Percentiles rank a stretch among this genome's conserved stretches.
Conservation (phyloP, 2,888 invertebrate species). For the Diarsia mendica region DNA sequence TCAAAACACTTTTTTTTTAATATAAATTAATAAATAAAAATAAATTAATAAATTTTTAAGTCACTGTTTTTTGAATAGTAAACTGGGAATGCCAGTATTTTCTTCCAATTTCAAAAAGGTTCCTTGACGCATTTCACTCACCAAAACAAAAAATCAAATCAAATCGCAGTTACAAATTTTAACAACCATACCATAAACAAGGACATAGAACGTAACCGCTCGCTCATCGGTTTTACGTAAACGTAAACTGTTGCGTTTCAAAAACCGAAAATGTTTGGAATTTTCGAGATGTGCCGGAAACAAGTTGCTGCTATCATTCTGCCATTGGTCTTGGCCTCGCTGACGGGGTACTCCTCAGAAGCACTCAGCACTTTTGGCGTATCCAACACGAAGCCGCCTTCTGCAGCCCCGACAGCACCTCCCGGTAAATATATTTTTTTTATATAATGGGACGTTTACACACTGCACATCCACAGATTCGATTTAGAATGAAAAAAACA, state of each 20-base stretch:
- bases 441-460: slow-evolving; percentile 82
- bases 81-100: neutral
- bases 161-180: slow-evolving; percentile 65
- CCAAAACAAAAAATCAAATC: slow-evolving; percentile 28
- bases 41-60: too few relatives aligned
- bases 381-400: slow-evolving; percentile 90
- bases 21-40: too few relatives aligned
- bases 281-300: slow-evolving; percentile 82
- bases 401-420: slow-evolving; percentile 89
- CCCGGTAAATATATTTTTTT: slow-evolving; percentile 88
- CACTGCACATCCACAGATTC: slow-evolving; percentile 62
- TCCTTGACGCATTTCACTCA: slow-evolving; percentile 52
- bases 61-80: neutral
- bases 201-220: slow-evolving; percentile 55
- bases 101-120: slow-evolving; percentile 9
- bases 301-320: slow-evolving; percentile 80
- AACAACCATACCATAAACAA: slow-evolving; percentile 56
- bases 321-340: slow-evolving; percentile 79
- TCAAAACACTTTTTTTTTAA: slow-evolving; percentile 43
- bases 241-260: slow-evolving; percentile 54
- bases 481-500: slow-evolving; percentile 51
- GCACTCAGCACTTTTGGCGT: slow-evolving; percentile 93
- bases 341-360: slow-evolving; percentile 88
- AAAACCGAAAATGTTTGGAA: slow-evolving; percentile 69
- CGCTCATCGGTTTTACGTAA: slow-evolving; percentile 41